phyloP scores from a whole-genome alignment of 64 coral and sea anemone species.

The Acropora tenuis region DNA sequence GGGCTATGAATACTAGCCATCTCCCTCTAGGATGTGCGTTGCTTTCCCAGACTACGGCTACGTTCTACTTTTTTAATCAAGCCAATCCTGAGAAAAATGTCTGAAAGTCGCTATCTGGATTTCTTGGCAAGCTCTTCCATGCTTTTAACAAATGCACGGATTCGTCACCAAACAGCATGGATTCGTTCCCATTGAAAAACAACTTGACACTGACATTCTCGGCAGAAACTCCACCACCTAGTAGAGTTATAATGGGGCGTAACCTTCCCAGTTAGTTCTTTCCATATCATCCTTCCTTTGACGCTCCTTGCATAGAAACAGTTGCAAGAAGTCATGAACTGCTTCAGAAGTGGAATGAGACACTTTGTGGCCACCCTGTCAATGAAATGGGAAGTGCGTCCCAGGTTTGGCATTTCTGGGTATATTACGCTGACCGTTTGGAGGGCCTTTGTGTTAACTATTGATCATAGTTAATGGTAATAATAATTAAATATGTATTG shows the following conservation, averaged over 20 bases:
- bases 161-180: background rate
- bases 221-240: background rate
- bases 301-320: background rate
- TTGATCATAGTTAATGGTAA: too few relatives aligned
- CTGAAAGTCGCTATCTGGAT: background rate
- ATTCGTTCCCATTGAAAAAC: background rate
- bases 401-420: background rate
- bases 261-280: background rate
- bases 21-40: conserved; percentile 44
- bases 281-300: background rate
- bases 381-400: background rate
- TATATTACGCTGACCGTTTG: conserved; percentile 25
- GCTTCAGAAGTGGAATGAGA: background rate
- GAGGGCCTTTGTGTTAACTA: conserved; percentile 16
- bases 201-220: background rate
- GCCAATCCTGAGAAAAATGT: background rate
- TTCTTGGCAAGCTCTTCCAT: background rate
- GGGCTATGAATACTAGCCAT: conserved; percentile 39
- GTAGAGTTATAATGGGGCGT: background rate
- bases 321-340: background rate
- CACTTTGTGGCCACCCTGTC: background rate
- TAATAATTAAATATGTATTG: too few relatives aligned
- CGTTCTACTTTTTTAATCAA: too few relatives aligned
- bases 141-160: background rate
- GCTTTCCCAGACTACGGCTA: conserved; percentile 15